Base-by-base conservation (phyloP, 35 echinoderm and acorn worm species). In the Anneissia japonica region DNA sequence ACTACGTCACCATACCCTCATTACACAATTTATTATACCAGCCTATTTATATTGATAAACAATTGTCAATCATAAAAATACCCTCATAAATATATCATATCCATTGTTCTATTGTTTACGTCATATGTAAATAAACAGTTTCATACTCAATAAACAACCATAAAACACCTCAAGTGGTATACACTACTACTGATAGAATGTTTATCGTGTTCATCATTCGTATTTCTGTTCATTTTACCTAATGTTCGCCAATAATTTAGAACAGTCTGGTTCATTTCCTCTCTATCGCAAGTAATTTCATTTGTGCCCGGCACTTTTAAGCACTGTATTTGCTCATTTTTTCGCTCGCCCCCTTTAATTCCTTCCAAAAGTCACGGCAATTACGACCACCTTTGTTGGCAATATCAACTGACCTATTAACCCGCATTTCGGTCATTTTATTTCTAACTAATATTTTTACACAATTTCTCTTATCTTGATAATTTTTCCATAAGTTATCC, bases 221-320 rank as follows among this genome's bases (percentile, higher is more conserved):
- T 34, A 74, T 85, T 85, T 26, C 37, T 74, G 75, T 85, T 33
- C 51, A 37, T 85, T 31, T 85, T 85, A 43, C 72, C 72, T 32
- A 74, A 17, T 34, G 51, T 85, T 73, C 35, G 33, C 51, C 72
- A 74, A 85, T 85, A 74, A 7, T 85, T n/a, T n/a, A 35, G 11
- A 29, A 74, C 37, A 75, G 51, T 85, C 32, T 74, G 33, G 35
- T 85, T 85, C 51, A 74, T 85, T 30, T 74, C 75, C 0, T 37
- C 37, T 74, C 28, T 74, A 36, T 85, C 72, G 37, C 32, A 74
- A 74, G 37, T 38, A 74, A 74, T 74, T 30, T 74, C 34, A 85
- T 85, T 85, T 2, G 51, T 46, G 3, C 34, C 35, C 56, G 51
- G 51, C 23, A 14, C 36, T 37, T 85, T 85, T 73, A 74, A 36